Evolutionary conservation across 2,888 invertebrate species (phyloP).

Genomic region (Galeruca laticollis): DNA sequence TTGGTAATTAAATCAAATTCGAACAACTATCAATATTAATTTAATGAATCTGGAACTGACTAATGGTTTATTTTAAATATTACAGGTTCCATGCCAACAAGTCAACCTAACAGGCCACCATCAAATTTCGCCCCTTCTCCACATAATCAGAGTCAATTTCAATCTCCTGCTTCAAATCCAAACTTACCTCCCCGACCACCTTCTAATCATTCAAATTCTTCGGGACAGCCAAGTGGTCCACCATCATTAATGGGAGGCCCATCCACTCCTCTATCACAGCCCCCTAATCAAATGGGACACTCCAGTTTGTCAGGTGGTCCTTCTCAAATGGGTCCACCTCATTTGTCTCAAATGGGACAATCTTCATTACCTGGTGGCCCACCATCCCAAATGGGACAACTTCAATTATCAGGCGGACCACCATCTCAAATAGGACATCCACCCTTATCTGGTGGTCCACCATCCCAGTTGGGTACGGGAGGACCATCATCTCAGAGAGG

Average conservation of each 20-base stretch:
- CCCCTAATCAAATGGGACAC: slow-evolving; percentile 14
- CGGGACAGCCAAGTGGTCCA: slow-evolving; percentile 21
- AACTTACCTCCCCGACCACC: slow-evolving; percentile 27
- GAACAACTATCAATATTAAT: no score
- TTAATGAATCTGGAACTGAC: no score
- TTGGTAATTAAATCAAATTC: no score
- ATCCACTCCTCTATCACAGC: not conserved
- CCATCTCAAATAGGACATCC: slow-evolving; percentile 27
- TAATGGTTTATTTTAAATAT: slow-evolving; percentile 35
- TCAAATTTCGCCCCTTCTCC: slow-evolving; percentile 50
- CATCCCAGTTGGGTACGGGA: slow-evolving; percentile 14
- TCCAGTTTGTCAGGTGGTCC: slow-evolving; percentile 20
- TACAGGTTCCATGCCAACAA: slow-evolving; percentile 37
- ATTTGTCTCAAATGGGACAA: slow-evolving; percentile 14
- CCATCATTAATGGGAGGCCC: not conserved
- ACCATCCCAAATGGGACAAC: slow-evolving; percentile 16
- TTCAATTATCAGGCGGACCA: slow-evolving; percentile 6
- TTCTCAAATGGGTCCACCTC: slow-evolving; percentile 12
- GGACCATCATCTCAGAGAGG: slow-evolving; percentile 11
- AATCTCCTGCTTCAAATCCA: slow-evolving; percentile 29
- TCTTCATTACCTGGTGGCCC: slow-evolving; percentile 20
- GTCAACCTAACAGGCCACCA: slow-evolving; percentile 52
- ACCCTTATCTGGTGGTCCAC: slow-evolving; percentile 22
- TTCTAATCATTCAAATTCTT: slow-evolving; percentile 9
- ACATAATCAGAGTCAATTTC: slow-evolving; percentile 56